Percentiles rank a stretch among this genome's conserved stretches.
These are phyloP conservation scores for Drosophila oshimai DNA, from an alignment of 1,140 invertebrate genomes.

Conservation along the genomic window DNA sequence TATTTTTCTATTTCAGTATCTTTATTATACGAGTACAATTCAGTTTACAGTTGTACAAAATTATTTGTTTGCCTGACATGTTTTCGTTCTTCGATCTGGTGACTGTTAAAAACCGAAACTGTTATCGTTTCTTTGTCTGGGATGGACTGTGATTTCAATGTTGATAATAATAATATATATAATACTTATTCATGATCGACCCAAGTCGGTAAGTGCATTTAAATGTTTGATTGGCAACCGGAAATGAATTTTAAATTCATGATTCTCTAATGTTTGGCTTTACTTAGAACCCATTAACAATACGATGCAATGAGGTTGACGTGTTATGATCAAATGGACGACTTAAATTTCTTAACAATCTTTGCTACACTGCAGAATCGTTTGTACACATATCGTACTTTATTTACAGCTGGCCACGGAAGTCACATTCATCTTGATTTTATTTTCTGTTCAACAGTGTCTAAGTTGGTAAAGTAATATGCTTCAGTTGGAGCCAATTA, in stretches of 20 bases:
- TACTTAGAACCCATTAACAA: conserved; percentile 39
- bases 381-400: conserved; percentile 23
- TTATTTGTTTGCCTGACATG: conserved; percentile 1
- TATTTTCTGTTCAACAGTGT: conserved; percentile 30
- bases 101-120: conserved; percentile 20
- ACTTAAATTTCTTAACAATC: conserved; percentile 42
- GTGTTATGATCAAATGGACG: conserved; percentile 45
- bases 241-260: conserved; percentile 55
- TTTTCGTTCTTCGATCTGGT: conserved; percentile 1
- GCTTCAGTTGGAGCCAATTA: conserved; percentile 10
- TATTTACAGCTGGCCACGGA: conserved; percentile 22
- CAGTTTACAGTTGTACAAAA: conserved; percentile 35
- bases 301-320: conserved; percentile 41
- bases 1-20: conserved; percentile 22
- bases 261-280: conserved; percentile 46
- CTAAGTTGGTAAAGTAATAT: conserved; percentile 33
- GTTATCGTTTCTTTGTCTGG: conserved; percentile 21
- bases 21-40: conserved; percentile 51
- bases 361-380: conserved; percentile 1
- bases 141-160: conserved; percentile 48
- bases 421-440: not conserved
- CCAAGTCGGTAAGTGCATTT: conserved; percentile 15
- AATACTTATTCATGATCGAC: conserved; percentile 27
- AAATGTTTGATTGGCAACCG: conserved; percentile 50
- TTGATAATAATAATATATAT: conserved; percentile 33